phyloP scores from a whole-genome alignment of 2,888 invertebrate genomes.

The Drosophila demipolita region DNA sequence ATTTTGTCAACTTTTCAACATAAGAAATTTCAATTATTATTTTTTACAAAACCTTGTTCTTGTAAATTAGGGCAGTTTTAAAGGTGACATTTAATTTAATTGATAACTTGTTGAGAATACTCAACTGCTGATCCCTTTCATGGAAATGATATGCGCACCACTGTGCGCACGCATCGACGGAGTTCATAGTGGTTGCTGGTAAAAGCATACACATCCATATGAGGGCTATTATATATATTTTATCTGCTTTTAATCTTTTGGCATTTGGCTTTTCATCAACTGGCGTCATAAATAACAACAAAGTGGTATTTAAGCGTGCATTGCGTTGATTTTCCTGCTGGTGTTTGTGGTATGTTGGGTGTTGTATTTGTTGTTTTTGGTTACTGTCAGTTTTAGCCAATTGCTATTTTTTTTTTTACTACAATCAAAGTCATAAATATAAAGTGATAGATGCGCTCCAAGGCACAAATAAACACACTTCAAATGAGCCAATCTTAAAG shows the following conservation, averaged over 20 bases:
- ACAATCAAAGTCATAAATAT: conserved; percentile 72
- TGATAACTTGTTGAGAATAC: too few species aligned
- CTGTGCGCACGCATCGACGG: conserved; percentile 19
- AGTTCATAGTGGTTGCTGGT: conserved; percentile 34
- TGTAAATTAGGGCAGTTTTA: too few species aligned
- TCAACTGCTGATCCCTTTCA: too few species aligned
- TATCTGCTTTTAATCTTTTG: conserved; percentile 78
- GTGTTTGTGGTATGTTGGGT: conserved; percentile 22
- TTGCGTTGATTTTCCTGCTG: conserved; percentile 54
- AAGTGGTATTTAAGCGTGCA: conserved; percentile 68
- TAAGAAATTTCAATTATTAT: too few species aligned
- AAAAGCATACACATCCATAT: conserved; percentile 26
- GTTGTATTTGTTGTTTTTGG: conserved; percentile 13
- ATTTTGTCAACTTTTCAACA: too few species aligned
- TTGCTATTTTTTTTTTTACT: conserved; percentile 41
- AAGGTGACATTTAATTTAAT: too few species aligned
- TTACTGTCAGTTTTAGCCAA: conserved; percentile 13
- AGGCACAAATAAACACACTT: conserved; percentile 47
- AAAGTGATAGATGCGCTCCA: conserved; percentile 67
- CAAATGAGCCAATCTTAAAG: conserved; percentile 38
- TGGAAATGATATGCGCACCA: conserved; percentile 8
- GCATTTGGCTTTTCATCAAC: conserved; percentile 81
- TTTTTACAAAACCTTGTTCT: too few species aligned
- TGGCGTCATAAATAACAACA: conserved; percentile 80
- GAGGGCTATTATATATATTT: conserved; percentile 79